Base-by-base conservation (phyloP, 2,888 invertebrate species). In the Yponomeuta plumbellus region DNA sequence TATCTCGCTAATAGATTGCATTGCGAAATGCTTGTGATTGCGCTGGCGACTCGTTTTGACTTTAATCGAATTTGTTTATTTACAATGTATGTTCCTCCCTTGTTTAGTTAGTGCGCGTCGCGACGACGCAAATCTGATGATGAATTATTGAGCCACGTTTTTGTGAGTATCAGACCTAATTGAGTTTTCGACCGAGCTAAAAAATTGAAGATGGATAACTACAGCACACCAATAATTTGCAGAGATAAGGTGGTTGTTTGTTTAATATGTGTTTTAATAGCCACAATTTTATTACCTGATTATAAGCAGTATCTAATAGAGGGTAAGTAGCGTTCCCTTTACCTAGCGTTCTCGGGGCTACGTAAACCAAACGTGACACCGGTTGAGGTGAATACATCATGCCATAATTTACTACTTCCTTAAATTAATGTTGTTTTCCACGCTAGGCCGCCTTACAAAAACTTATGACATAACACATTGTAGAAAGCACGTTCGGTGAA, bases 1-100 rank as follows among this genome's bases (percentile, higher is more conserved):
- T 86, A 84, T 87, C 85, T 86, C 80, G 81, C 81, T 86, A 86
- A 87, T 87, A 87, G 86, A 85, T 86, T 86, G 89, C 88, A 84
- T 78, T 86, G 89, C 90, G 90, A 90, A 87, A 82, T 84, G 85
- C 86, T 83, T 84, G 76, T 84, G 84, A 84, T 83, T 86, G 82
- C 86, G 80, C 84, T 86, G 82, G 85, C 84, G 84, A 84, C 77
- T 83, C 83, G 76, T 78, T 76, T 78, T 87, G 79, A 80, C 78
- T 83, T 82, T 81, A 82, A 85, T 86, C 78, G 79, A 83, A 83
- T 80, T 77, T 81, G 74, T 81, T 52, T 40, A 44, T 40, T 1
- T 80, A 75, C 81, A 77, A 80, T 84, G 81, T 81, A 82, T 80
- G 81, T 81, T 1, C 81, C 78, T 71, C 78, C 78, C 80, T 74